These are phyloP conservation scores for Chrysotoxum bicinctum DNA, from an alignment of 2,888 invertebrate species.

Conservation along the genomic window DNA sequence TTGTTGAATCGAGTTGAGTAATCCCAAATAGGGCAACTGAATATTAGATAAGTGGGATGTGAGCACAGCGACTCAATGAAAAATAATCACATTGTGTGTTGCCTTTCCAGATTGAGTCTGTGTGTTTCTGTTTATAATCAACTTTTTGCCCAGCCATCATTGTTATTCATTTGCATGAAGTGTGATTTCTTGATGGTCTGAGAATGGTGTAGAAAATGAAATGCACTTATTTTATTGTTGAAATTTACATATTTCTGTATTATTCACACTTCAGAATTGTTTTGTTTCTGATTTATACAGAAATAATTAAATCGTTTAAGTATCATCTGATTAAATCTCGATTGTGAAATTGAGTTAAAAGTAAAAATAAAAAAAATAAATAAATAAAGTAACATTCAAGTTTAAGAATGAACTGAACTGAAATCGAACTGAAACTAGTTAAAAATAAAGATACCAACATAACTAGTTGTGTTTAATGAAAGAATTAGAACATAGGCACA, in stretches of 20 bases:
- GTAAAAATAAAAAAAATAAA: too few relatives aligned
- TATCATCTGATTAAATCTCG: not conserved
- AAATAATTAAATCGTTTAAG: not conserved
- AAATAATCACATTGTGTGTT: constrained; percentile 9
- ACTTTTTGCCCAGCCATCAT: not conserved
- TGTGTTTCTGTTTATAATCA: not conserved
- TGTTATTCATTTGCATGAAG: not conserved
- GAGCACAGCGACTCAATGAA: constrained; percentile 3
- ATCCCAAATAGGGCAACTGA: constrained; percentile 13
- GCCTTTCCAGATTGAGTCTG: not conserved
- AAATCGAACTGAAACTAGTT: too few relatives aligned
- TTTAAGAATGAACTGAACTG: too few relatives aligned
- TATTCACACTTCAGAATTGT: not conserved
- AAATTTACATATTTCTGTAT: not conserved
- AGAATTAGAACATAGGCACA: too few relatives aligned
- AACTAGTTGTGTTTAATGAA: too few relatives aligned
- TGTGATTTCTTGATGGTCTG: not conserved
- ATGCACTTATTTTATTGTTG: not conserved
- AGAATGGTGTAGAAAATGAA: not conserved
- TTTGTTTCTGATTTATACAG: not conserved
- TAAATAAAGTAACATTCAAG: too few relatives aligned
- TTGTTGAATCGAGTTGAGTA: constrained; percentile 18
- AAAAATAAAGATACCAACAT: too few relatives aligned
- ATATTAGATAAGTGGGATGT: constrained; percentile 16
- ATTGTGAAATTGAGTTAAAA: not conserved